Conservation (phyloP, 2,888 invertebrate species). For the Cremastobaeus sp. region DNA sequence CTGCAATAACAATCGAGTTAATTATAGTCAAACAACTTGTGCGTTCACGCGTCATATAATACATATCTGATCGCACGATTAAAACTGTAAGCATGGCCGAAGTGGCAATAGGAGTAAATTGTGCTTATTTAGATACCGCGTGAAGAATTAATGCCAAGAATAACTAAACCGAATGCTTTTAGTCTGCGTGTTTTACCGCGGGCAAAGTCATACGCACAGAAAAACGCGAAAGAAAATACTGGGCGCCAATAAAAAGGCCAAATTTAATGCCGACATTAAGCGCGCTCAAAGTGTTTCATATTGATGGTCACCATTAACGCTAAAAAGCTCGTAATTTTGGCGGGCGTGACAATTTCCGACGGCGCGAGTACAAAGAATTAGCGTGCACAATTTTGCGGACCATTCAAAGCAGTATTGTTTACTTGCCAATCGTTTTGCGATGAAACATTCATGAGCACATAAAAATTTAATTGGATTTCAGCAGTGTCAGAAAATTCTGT, state of each 20-base stretch:
- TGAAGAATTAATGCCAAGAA: slow-evolving; percentile 61
- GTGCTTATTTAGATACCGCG: slow-evolving; percentile 59
- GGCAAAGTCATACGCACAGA: slow-evolving; percentile 49
- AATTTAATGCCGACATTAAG: slow-evolving; percentile 4
- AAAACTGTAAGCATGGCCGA: slow-evolving; percentile 48
- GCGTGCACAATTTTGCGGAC: not conserved
- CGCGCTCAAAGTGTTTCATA: slow-evolving; percentile 18
- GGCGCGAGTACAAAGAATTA: not conserved
- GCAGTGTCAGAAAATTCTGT: slow-evolving; percentile 20
- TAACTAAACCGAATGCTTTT: slow-evolving; percentile 61
- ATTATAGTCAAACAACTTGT: slow-evolving; percentile 49
- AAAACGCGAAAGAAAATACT: slow-evolving; percentile 14
- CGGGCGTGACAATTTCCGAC: not conserved
- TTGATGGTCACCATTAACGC: slow-evolving; percentile 34
- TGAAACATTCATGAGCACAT: slow-evolving; percentile 24
- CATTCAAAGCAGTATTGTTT: slow-evolving; percentile 15
- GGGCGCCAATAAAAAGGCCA: slow-evolving; percentile 36
- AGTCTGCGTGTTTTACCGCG: slow-evolving; percentile 44
- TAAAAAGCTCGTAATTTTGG: slow-evolving; percentile 29
- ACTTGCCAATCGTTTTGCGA: not conserved
- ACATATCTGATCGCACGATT: slow-evolving; percentile 61
- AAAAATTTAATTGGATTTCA: slow-evolving; percentile 39
- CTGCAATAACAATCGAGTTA: slow-evolving; percentile 52
- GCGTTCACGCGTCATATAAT: slow-evolving; percentile 54
- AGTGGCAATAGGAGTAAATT: slow-evolving; percentile 60